phyloP scores from a whole-genome alignment of 2,113 vertebrate genomes.

The Apodemus speciosus region DNA sequence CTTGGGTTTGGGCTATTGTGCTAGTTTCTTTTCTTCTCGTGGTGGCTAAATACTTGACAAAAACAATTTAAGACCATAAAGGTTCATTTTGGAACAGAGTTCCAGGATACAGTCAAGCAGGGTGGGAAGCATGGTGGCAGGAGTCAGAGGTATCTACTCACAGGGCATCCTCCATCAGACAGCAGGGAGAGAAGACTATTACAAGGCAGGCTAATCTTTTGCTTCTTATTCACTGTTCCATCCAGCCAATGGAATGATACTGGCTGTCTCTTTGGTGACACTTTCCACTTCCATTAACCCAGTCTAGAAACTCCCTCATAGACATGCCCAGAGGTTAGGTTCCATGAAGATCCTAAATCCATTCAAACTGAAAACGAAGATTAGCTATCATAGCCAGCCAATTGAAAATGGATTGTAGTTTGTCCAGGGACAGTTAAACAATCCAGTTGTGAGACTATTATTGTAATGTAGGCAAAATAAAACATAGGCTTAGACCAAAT shows the following conservation, averaged over 20 bases:
- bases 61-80: neutral
- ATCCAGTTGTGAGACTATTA: neutral
- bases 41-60: neutral
- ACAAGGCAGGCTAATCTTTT: neutral
- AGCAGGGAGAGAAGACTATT: neutral
- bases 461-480: neutral
- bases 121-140: neutral
- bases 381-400: neutral
- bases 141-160: neutral
- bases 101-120: neutral
- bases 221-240: neutral
- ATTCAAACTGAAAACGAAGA: neutral
- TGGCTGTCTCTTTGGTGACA: neutral
- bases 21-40: neutral
- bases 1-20: neutral
- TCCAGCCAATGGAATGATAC: neutral
- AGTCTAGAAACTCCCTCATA: neutral
- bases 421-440: neutral
- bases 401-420: neutral
- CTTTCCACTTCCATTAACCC: neutral
- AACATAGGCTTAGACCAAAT: neutral
- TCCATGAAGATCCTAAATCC: neutral
- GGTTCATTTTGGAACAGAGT: neutral
- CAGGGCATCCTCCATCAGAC: fast-evolving
- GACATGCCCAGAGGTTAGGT: neutral